Evolutionary conservation across 2,888 invertebrate genomes (phyloP).

Genomic region (Saturnia japonica): DNA sequence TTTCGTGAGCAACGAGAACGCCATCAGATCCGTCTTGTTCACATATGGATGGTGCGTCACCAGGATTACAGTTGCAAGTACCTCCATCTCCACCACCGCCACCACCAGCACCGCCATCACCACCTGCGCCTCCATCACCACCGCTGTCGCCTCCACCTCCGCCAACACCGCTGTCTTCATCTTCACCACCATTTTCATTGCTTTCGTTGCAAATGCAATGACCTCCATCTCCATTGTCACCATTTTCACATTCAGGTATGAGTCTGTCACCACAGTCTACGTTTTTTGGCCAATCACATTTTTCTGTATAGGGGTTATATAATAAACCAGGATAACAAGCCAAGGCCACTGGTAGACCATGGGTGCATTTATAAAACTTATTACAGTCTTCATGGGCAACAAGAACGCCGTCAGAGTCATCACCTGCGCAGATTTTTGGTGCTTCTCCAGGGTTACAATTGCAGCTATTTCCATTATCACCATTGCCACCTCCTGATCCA

Average conservation of each 20-base stretch:
- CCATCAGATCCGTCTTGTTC: slow-evolving; percentile 35
- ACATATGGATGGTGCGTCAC: slow-evolving; percentile 40
- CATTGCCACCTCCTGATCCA: slow-evolving; percentile 18
- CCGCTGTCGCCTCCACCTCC: slow-evolving; percentile 27
- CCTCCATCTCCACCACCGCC: slow-evolving; percentile 2
- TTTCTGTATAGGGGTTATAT: slow-evolving; percentile 1
- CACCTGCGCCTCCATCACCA: slow-evolving; percentile 16
- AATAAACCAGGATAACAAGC: slow-evolving; percentile 6
- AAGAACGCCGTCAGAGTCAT: slow-evolving; percentile 19
- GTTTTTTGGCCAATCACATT: slow-evolving; percentile 15
- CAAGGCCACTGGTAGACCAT: slow-evolving; percentile 10
- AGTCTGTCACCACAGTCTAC: slow-evolving; percentile 22
- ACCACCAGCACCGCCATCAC: slow-evolving; percentile 17
- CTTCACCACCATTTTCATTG: slow-evolving; percentile 16
- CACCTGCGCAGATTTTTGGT: slow-evolving; percentile 25
- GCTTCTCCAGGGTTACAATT: slow-evolving; percentile 22
- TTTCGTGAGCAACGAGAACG: slow-evolving; percentile 23
- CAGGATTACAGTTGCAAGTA: slow-evolving; percentile 33
- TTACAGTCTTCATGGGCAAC: slow-evolving; percentile 24
- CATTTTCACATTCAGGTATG: slow-evolving; percentile 17
- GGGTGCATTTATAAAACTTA: slow-evolving; percentile 19
- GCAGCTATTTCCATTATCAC: too few relatives aligned
- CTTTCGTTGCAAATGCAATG: slow-evolving; percentile 14
- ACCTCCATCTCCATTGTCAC: slow-evolving; percentile 15
- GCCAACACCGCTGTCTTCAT: slow-evolving; percentile 4